Conservation (phyloP, 2,797 vertebrate species). For the Eremophila alpestris region DNA sequence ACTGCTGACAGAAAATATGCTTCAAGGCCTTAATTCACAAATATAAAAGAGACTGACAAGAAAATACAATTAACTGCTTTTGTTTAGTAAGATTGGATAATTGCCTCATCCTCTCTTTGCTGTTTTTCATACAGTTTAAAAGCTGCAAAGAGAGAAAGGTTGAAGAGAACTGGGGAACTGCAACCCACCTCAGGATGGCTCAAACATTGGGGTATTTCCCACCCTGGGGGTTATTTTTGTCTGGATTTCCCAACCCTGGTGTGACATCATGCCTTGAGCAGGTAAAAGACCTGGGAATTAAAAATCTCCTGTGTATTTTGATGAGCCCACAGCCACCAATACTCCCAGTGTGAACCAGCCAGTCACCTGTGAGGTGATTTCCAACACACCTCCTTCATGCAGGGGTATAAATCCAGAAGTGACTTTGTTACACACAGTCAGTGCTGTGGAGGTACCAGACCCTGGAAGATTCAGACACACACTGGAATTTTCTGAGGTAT, state of each 20-base stretch:
- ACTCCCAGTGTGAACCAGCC: background rate
- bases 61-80: background rate
- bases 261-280: background rate
- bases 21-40: background rate
- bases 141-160: background rate
- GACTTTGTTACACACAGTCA: background rate
- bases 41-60: background rate
- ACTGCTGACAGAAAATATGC: background rate
- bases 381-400: background rate
- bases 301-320: background rate
- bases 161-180: background rate
- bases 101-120: background rate
- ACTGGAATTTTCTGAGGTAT: background rate
- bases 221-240: background rate
- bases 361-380: background rate
- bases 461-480: background rate
- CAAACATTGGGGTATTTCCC: background rate
- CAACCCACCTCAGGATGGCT: background rate
- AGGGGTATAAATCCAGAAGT: background rate
- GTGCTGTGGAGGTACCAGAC: background rate
- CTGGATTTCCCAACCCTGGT: background rate
- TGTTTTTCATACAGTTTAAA: background rate
- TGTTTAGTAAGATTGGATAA: background rate
- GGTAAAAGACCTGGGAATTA: background rate
- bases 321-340: background rate